Percentiles rank a stretch among this genome's conserved stretches.
Conservation (phyloP, 2,113 vertebrate species). For the Centropristis striata region DNA sequence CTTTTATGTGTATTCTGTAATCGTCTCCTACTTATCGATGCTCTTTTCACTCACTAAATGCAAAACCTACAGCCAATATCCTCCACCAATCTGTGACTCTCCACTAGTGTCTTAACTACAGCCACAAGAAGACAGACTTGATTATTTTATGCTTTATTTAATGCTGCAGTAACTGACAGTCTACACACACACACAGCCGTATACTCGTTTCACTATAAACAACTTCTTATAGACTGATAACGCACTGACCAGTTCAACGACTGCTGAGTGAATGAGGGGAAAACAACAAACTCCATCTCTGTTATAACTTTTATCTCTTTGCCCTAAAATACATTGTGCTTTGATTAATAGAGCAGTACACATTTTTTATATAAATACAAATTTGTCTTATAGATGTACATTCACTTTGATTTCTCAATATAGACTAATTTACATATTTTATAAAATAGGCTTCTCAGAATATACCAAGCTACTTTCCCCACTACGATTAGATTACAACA, state of each 20-base stretch:
- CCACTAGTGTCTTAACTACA: conserved; percentile 15
- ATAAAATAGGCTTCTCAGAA: conserved; percentile 78
- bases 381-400: conserved; percentile 80
- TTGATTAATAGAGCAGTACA: conserved; percentile 77
- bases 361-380: conserved; percentile 79
- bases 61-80: conserved; percentile 12
- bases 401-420: conserved; percentile 79
- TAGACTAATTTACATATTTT: conserved; percentile 79
- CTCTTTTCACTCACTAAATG: not conserved
- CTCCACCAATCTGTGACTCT: conserved; percentile 19
- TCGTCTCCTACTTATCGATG: not conserved
- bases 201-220: not conserved
- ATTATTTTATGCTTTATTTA: not conserved
- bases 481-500: conserved; percentile 59
- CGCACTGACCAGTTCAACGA: conserved; percentile 3
- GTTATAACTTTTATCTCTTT: conserved; percentile 57
- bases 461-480: conserved; percentile 72
- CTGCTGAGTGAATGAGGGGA: conserved; percentile 2
- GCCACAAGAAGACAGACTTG: conserved; percentile 20
- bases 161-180: not conserved
- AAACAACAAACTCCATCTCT: conserved; percentile 16
- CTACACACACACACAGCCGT: conserved; percentile 11
- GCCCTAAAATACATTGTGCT: conserved; percentile 82
- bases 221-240: conserved; percentile 18
- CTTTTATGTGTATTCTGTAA: not conserved